phyloP scores from a whole-genome alignment of 2,888 invertebrate species.

The Listrodromus nycthemerus region DNA sequence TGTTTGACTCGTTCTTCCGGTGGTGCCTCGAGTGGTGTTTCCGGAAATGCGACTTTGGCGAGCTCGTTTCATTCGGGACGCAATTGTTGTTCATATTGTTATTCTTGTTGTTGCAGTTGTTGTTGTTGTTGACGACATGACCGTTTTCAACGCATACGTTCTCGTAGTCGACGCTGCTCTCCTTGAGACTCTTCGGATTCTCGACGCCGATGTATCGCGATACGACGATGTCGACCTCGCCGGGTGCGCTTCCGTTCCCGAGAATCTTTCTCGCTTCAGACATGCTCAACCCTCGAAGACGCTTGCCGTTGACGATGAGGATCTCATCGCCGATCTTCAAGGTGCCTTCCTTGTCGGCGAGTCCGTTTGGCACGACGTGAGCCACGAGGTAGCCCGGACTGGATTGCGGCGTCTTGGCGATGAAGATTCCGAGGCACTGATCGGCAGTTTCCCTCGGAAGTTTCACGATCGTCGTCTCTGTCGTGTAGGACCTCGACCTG shows the following conservation, averaged over 20 bases:
- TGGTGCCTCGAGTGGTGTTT: constrained; percentile 77
- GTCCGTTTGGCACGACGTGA: constrained; percentile 89
- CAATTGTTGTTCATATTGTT: constrained; percentile 16
- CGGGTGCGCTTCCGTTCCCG: constrained; percentile 86
- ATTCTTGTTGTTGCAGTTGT: constrained; percentile 65
- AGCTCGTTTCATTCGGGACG: constrained; percentile 74
- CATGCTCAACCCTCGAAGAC: constrained; percentile 89
- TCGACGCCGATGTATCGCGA: constrained; percentile 85
- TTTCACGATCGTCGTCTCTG: constrained; percentile 85
- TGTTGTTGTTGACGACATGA: constrained; percentile 81
- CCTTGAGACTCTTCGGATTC: constrained; percentile 85
- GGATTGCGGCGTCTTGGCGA: constrained; percentile 87
- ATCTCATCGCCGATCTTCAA: constrained; percentile 90
- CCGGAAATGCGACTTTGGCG: constrained; percentile 83
- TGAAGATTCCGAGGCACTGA: constrained; percentile 90
- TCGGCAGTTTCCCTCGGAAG: constrained; percentile 86
- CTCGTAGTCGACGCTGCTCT: constrained; percentile 90
- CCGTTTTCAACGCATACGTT: constrained; percentile 85
- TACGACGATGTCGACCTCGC: constrained; percentile 89
- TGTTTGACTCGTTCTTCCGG: constrained; percentile 75
- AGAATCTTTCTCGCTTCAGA: constrained; percentile 89
- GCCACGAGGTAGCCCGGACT: constrained; percentile 88
- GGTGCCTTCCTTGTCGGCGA: constrained; percentile 89
- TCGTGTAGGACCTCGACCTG: constrained; percentile 76
- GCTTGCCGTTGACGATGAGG: constrained; percentile 89